Percentiles rank a stretch among this genome's conserved stretches.
Evolutionary conservation across 2,888 invertebrate genomes (phyloP).

Genomic region (Bugulina stolonifera): DNA sequence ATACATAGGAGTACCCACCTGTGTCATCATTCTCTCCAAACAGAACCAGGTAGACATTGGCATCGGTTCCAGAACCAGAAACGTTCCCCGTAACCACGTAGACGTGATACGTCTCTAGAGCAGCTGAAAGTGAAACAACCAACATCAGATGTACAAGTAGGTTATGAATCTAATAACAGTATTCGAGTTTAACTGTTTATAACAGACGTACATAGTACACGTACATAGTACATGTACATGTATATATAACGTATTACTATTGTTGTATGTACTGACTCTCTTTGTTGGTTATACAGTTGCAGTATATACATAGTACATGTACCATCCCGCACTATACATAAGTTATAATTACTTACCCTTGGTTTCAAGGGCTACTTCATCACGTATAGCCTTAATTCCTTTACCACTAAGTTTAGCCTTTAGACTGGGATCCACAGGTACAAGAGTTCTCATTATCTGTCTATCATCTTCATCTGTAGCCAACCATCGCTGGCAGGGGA

Average conservation of each 20-base stretch:
- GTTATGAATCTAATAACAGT: no score
- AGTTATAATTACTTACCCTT: slow-evolving; percentile 38
- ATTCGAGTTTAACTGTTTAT: no score
- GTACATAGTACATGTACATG: no score
- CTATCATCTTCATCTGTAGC: slow-evolving; percentile 50
- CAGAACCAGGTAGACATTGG: slow-evolving; percentile 36
- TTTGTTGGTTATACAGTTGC: no score
- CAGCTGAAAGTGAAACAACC: slow-evolving; percentile 47
- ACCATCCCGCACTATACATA: no score
- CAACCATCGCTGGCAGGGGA: slow-evolving; percentile 53
- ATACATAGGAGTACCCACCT: slow-evolving; percentile 30
- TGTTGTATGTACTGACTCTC: no score
- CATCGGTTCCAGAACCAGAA: slow-evolving; percentile 38
- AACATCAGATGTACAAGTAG: no score
- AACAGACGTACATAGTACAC: no score
- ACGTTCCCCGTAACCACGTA: slow-evolving; percentile 42
- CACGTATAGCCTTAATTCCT: slow-evolving; percentile 39
- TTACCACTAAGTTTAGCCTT: slow-evolving; percentile 37
- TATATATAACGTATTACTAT: no score
- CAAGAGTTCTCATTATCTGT: slow-evolving; percentile 49
- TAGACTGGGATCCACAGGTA: slow-evolving; percentile 45
- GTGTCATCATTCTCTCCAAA: slow-evolving; percentile 37
- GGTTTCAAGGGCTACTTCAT: slow-evolving; percentile 48
- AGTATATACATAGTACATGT: no score
- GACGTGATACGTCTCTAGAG: slow-evolving; percentile 50